A percentile compares a stretch with the other conserved stretches of the same genome.
Conservation (phyloP, 1,140 invertebrate species). For the Drosophila aff. region DNA sequence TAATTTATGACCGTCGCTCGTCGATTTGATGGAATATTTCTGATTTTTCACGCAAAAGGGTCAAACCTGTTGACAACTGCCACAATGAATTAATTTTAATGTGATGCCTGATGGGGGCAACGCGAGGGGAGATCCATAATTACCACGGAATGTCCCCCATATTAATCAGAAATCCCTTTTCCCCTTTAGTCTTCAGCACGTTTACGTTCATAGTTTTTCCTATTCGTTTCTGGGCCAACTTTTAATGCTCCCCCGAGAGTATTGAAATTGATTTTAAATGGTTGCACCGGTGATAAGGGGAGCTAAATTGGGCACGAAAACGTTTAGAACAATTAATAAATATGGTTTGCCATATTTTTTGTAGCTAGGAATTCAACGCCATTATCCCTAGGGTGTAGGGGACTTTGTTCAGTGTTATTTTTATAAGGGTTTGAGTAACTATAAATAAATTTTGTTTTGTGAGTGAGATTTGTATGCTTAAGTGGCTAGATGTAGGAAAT, state of each 20-base stretch:
- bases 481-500: too few relatives aligned
- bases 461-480: too few relatives aligned
- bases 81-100: conserved; percentile 5
- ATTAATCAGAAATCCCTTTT: not conserved
- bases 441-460: too few relatives aligned
- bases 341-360: conserved; percentile 2
- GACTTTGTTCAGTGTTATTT: too few relatives aligned
- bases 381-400: not conserved
- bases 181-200: not conserved
- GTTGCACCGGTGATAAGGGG: conserved; percentile 5
- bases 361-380: not conserved
- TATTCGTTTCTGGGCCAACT: conserved; percentile 12
- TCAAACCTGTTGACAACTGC: conserved; percentile 57
- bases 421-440: too few relatives aligned
- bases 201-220: not conserved
- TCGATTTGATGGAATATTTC: conserved; percentile 63
- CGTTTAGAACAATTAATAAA: conserved; percentile 3
- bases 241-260: conserved; percentile 51
- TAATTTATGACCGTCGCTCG: conserved; percentile 53
- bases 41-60: conserved; percentile 28
- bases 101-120: not conserved
- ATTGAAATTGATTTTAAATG: conserved; percentile 47
- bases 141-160: conserved; percentile 12
- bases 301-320: not conserved
- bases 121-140: conserved; percentile 12